Evolutionary conservation across 2,888 invertebrate species (phyloP), one percentile per base, ranked within the genome.

Genomic region (Eugnorisma glareosa): DNA sequence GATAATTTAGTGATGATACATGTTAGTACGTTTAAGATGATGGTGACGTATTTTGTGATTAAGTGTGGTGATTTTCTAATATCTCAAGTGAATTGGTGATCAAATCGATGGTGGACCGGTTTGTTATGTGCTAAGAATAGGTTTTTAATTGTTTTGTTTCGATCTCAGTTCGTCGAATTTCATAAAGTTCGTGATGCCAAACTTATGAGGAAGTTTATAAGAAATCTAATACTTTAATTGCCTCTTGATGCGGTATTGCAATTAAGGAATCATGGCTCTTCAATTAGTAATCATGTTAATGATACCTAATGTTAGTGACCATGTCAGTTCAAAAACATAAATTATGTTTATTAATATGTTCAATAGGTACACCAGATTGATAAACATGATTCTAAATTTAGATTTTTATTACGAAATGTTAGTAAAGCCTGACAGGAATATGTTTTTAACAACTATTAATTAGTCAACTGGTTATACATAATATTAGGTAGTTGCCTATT

Each of bases 51-150:
- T 48, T 77, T 57, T 70, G 78, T 77, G 74, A 66, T 2, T 10
- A 48, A 40, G 59, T 81, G 57, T 64, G 66, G 77, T 85, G 79
- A n/a, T n/a, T 72, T 82, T 73, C 28, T 18, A 66, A 37, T 37
- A 10, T 67, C 37, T 81, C 7, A 64, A 77, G 79, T 82, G 79
- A 68, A 73, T 72, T 82, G 73, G 37, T 79, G 75, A 76, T 75
- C 74, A 73, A 84, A 77, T 81, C 67, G 67, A 76, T 84, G 35
- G 63, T 54, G 48, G 69, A 87, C 89, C 81, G 87, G 89, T 89
- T 88, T 86, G 74, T 82, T 37, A 48, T 77, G 28, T 66, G 66
- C 75, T 81, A 51, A 64, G 59, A 48, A 66, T 37, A 51, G 0
- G 21, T 61, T 61, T 61, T 54, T 18, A 45, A 31, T 59, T 67